phyloP scores from a whole-genome alignment of 2,888 invertebrate species.

The Drosophila nr. medialis region DNA sequence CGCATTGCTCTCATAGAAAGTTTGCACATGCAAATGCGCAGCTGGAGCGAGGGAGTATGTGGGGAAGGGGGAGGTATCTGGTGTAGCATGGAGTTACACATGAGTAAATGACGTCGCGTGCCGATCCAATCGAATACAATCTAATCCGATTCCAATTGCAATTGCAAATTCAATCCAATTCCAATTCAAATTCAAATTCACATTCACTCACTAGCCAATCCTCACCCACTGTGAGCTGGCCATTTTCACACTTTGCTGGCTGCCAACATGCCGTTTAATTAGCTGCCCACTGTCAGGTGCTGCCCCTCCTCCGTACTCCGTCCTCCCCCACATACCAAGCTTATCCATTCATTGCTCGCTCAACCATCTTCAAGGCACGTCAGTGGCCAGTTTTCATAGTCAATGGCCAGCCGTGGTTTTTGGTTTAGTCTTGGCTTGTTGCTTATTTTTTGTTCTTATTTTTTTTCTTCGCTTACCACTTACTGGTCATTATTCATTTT shows the following conservation, averaged over 20 bases:
- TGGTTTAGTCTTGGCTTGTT: conserved; percentile 13
- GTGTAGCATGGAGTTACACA: conserved; percentile 45
- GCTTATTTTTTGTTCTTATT: background rate
- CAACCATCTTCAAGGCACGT: conserved; percentile 1
- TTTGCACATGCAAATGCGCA: conserved; percentile 57
- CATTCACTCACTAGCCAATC: conserved; percentile 22
- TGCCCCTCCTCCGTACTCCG: background rate
- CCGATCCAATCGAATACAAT: conserved; percentile 47
- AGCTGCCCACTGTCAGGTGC: conserved; percentile 29
- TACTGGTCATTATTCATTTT: conserved; percentile 38
- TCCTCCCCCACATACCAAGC: background rate
- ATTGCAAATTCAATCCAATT: conserved; percentile 41
- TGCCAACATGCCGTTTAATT: conserved; percentile 68
- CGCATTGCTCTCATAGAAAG: conserved; percentile 53
- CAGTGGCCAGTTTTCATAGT: conserved; percentile 55
- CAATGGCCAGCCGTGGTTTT: conserved; percentile 36
- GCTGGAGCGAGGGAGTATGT: background rate
- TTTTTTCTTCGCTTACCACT: background rate
- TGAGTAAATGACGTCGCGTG: conserved; percentile 68
- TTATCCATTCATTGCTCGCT: background rate
- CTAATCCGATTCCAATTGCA: conserved; percentile 30
- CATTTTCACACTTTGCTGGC: conserved; percentile 70
- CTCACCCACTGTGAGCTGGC: conserved; percentile 30
- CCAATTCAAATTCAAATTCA: conserved; percentile 6
- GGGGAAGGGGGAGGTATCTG: background rate